Evolutionary conservation across 2,113 vertebrate genomes (phyloP).

Genomic region (Leptobrachium leishanense): DNA sequence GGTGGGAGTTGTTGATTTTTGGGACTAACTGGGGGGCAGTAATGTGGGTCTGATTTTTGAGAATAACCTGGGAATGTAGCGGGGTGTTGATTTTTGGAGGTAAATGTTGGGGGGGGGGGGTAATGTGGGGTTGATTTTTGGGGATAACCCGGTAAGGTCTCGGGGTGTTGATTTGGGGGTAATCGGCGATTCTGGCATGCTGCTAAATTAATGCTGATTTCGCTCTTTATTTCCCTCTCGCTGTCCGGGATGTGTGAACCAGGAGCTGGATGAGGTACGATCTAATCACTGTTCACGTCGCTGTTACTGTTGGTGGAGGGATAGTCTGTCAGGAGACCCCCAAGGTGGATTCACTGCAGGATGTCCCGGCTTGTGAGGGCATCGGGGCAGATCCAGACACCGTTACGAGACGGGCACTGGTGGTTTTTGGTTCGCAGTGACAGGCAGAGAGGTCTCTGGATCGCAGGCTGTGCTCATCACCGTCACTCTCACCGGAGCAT

Average conservation of each 20-base stretch:
- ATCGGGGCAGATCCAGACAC: no score
- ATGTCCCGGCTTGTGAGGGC: background rate
- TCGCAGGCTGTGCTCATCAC: no score
- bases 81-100: background rate
- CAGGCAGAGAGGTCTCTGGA: no score
- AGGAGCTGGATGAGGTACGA: constrained; percentile 99
- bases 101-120: background rate
- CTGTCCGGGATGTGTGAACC: constrained; percentile 68
- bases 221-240: constrained; percentile 57
- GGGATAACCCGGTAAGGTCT: background rate
- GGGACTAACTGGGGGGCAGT: no score
- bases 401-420: no score
- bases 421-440: no score
- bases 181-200: background rate
- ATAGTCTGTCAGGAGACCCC: background rate
- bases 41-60: background rate
- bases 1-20: no score
- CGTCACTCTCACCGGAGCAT: no score
- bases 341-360: background rate
- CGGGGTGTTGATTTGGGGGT: background rate
- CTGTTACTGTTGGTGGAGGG: background rate
- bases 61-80: background rate
- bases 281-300: constrained; percentile 52
- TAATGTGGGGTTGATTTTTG: no score
- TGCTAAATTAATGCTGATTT: constrained; percentile 56